Evolutionary conservation across 2,797 vertebrate genomes (phyloP).

Genomic region (Lithobates sylvaticus): DNA sequence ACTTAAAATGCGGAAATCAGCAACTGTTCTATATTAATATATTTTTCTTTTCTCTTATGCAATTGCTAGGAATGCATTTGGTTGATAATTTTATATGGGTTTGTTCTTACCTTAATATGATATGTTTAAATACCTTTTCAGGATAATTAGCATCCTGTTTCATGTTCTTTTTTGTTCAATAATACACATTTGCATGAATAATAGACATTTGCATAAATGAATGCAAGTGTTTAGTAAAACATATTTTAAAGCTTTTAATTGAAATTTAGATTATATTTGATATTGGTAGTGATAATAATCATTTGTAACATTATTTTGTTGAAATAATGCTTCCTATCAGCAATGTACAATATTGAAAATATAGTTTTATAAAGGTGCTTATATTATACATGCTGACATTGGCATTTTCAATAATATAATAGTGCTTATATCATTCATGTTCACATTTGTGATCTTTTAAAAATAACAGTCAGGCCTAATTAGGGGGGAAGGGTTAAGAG

Average conservation of each 20-base stretch:
- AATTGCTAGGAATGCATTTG: not conserved
- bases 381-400: too few relatives aligned
- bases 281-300: not conserved
- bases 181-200: not conserved
- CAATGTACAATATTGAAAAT: not conserved
- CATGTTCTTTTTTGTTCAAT: not conserved
- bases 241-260: not conserved
- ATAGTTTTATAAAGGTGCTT: too few relatives aligned
- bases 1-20: not conserved
- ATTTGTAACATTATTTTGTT: not conserved
- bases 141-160: not conserved
- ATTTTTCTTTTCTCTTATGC: not conserved
- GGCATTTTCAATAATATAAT: too few relatives aligned
- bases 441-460: too few relatives aligned
- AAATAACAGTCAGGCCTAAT: too few relatives aligned
- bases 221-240: not conserved
- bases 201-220: not conserved
- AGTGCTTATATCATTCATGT: too few relatives aligned
- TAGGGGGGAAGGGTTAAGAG: too few relatives aligned
- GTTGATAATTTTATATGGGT: not conserved
- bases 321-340: not conserved
- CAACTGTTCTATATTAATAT: conserved; percentile 10
- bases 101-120: not conserved
- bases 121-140: not conserved
- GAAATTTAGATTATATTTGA: not conserved